These are phyloP conservation scores for Rhincodon typus DNA, from an alignment of 2,797 vertebrate genomes.

Conservation along the genomic window DNA sequence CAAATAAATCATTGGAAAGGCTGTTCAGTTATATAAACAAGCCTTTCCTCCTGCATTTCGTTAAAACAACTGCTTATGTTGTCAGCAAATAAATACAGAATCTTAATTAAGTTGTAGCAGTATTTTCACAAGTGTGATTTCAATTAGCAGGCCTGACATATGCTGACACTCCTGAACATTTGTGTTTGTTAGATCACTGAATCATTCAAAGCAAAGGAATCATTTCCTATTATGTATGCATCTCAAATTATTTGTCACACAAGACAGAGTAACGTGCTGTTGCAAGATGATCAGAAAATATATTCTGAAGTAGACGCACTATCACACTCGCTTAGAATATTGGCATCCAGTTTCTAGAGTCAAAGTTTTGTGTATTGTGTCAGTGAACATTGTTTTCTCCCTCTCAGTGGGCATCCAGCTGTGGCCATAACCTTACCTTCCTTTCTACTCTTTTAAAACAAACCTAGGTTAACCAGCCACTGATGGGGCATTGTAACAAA, in stretches of 20 bases:
- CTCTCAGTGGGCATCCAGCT: too few species aligned
- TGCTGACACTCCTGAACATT: not conserved
- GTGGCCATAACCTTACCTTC: too few species aligned
- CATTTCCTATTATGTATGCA: not conserved
- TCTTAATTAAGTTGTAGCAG: conserved; percentile 21
- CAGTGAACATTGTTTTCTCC: too few species aligned
- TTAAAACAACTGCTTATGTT: conserved; percentile 33
- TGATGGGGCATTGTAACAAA: too few species aligned
- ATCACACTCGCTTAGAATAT: not conserved
- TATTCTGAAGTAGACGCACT: not conserved
- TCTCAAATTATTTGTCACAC: not conserved
- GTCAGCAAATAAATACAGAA: conserved; percentile 32
- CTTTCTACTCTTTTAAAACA: too few species aligned
- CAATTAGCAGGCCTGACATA: not conserved
- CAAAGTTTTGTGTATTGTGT: not conserved
- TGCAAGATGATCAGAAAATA: not conserved
- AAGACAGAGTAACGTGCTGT: not conserved
- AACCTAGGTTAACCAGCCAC: too few species aligned
- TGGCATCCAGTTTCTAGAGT: not conserved
- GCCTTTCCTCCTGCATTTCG: not conserved
- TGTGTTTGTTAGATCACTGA: conserved; percentile 21
- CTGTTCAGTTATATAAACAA: conserved; percentile 31
- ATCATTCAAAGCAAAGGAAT: not conserved
- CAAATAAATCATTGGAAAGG: conserved; percentile 11
- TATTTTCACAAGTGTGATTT: conserved; percentile 26